Percentiles rank a stretch among this genome's conserved stretches.
Conservation (phyloP, 2,113 vertebrate genomes). For the Serinus canaria region DNA sequence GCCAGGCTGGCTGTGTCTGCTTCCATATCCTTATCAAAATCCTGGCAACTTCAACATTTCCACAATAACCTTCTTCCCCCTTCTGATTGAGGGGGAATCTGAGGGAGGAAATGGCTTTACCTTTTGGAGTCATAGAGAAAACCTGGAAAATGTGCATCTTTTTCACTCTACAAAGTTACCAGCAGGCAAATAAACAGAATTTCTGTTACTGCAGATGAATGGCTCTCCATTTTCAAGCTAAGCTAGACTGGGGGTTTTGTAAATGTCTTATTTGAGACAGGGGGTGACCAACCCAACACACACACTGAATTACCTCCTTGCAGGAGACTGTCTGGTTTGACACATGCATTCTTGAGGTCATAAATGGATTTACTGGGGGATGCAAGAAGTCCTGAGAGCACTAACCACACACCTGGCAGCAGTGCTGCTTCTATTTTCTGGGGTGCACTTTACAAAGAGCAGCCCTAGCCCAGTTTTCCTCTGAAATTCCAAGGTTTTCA, state of each 20-base stretch:
- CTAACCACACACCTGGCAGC: neutral
- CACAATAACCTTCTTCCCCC: neutral
- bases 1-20: neutral
- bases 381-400: neutral
- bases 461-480: neutral
- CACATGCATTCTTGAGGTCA: neutral
- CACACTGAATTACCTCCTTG: neutral
- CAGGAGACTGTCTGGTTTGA: neutral
- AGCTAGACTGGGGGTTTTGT: neutral
- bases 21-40: neutral
- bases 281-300: fast-evolving
- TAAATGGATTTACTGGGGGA: neutral
- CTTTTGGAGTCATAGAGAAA: neutral
- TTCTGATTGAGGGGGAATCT: neutral
- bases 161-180: neutral
- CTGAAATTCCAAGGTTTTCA: neutral
- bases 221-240: neutral
- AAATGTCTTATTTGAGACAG: neutral
- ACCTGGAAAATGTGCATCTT: neutral
- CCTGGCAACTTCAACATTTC: neutral
- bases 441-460: neutral
- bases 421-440: neutral
- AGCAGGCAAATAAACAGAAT: neutral
- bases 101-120: neutral
- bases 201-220: neutral